Base-by-base conservation (phyloP, 2,888 invertebrate species). In the Thymelicus sylvestris region DNA sequence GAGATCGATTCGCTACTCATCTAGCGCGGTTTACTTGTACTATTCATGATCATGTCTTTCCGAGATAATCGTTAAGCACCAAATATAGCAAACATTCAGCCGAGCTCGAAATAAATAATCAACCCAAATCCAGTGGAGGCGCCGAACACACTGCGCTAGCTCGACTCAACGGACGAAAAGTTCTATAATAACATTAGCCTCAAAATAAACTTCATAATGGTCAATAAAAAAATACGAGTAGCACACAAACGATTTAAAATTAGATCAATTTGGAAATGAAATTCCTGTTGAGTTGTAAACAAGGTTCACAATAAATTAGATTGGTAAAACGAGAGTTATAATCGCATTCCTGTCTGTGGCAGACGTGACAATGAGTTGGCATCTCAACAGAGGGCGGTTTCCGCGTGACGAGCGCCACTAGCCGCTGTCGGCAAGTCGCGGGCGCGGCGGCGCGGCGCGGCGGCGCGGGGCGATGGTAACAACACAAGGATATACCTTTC, bases 61-160 rank as follows among this genome's bases (percentile, higher is more conserved):
- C 6, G 24, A 60, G 39, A 63, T 47, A 63, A 47, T 50, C 48
- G 50, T 50, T 48, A 64, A 64, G 64, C 64, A 64, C 64, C 64
- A 64, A 64, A 50, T 31, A 62, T 48, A 63, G 31, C 61, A 50
- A 52, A 64, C 64, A 64, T 48, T 38, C 31, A 39, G 39, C 50
- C 38, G 50, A 38, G 7, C 38, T 38, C 7, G 7, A 59, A 57
- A 31, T 8, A 59, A 31, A 57, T 31, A 8, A 7, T n/a, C 44
- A 39, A 39, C 39, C 2, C 13, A 38, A 39, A 39, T 39, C 59
- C 59, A n/a, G 2, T 7, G 38, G 24, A 24, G 24, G 10, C 10
- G 13, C 59, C 59, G n/a, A 39, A 59, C 59, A 59, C 59, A 59
- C 59, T 59, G 31, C 59, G 59, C 59, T 59, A 39, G 6, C 39